Evolutionary conservation across 2,888 invertebrate species (phyloP), one percentile per base, ranked within the genome.

Genomic region (Pyrgus malvae): DNA sequence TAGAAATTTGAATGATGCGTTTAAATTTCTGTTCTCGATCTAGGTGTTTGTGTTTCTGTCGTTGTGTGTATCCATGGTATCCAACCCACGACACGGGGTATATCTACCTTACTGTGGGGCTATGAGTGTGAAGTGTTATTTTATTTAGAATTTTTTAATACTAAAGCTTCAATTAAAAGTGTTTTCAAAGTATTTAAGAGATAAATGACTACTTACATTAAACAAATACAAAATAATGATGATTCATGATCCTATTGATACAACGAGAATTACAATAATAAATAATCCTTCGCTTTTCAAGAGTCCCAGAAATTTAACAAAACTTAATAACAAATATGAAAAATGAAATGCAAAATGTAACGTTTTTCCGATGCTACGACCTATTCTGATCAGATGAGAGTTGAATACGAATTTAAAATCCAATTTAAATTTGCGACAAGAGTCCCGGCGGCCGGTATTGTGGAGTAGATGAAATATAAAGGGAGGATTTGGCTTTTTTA

Each of bases 381-480:
- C 37, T 27, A 19, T 45, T 45, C 45, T 45, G 44, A 48, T 60
- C 55, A 55, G 58, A 64, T 66, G 57, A 57, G 57, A 58, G 55
- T 59, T 63, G 66, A 63, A 64, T 63, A 71, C 67, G 70, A 71
- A 63, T 67, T 68, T 67, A 64, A 66, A 63, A 66, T 65, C 55
- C 64, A 68, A 68, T 71, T 69, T 64, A 66, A 68, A 69, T 64
- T 60, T 62, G 57, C 58, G 57, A 44, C 14, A 23, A 53, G 44
- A 8, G 42, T 35, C 42, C 50, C 50, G 27, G 1, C 35, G 50
- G 49, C 33, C 33, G 27, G 3, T 17, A 11, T 11, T n/a, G 48
- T 37, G 25, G 21, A 40, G 48, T 40, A 25, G 21, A 35, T 9
- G 23, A 16, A 25, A 16, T 16, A 12, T 42, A 23, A 31, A 35